These are phyloP conservation scores for Lethenteron camtschaticum DNA, from an alignment of 2,113 vertebrate genomes.

Conservation along the genomic window DNA sequence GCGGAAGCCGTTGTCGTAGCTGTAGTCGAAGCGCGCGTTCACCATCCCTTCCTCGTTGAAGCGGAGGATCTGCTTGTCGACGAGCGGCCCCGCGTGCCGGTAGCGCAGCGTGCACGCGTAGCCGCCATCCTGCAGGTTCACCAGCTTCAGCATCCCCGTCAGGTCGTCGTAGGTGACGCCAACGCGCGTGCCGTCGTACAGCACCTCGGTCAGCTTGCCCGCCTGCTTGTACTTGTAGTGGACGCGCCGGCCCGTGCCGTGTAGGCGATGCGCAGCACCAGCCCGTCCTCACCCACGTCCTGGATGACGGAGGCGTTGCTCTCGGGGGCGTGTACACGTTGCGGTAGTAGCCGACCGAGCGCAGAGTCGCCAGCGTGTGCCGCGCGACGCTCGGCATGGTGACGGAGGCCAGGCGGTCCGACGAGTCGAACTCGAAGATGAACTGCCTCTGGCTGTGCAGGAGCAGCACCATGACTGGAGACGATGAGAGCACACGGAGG, in stretches of 20 bases:
- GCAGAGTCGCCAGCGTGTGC: slow-evolving; percentile 88
- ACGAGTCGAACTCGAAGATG: slow-evolving; percentile 72
- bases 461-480: slow-evolving; percentile 71
- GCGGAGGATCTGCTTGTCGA: slow-evolving; percentile 93
- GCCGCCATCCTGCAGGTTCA: slow-evolving; percentile 78
- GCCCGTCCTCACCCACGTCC: slow-evolving; percentile 87
- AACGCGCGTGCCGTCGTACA: slow-evolving; percentile 83
- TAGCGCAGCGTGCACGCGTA: slow-evolving; percentile 95
- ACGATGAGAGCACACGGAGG: no score
- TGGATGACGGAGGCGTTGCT: slow-evolving; percentile 83
- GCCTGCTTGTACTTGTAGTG: slow-evolving; percentile 73
- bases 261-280: slow-evolving; percentile 60
- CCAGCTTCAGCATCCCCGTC: slow-evolving; percentile 83
- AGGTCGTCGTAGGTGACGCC: slow-evolving; percentile 92
- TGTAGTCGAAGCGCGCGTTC: slow-evolving; percentile 90
- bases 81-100: slow-evolving; percentile 72
- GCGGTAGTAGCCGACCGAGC: slow-evolving; percentile 85
- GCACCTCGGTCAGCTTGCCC: slow-evolving; percentile 69
- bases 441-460: slow-evolving; percentile 92
- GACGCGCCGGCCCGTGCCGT: slow-evolving; percentile 62
- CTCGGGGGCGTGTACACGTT: slow-evolving; percentile 89
- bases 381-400: slow-evolving; percentile 93
- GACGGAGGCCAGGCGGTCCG: slow-evolving; percentile 70
- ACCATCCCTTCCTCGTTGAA: slow-evolving; percentile 98
- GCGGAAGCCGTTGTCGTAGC: slow-evolving; percentile 93